Conservation (phyloP, 2,113 vertebrate species). For the Cryptotis parvus region DNA sequence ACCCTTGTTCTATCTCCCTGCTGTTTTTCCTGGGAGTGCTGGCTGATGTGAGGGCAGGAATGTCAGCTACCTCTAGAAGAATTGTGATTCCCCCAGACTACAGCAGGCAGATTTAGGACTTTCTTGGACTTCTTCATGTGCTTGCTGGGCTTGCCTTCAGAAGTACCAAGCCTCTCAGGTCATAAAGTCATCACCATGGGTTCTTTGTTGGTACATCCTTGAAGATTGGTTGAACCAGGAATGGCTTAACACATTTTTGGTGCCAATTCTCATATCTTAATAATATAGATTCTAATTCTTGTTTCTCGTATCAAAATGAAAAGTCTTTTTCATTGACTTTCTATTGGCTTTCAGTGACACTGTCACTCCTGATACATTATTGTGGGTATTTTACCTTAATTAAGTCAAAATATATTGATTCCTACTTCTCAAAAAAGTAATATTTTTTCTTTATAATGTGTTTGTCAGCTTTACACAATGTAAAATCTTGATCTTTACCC, state of each 20-base stretch:
- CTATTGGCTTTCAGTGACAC: too few relatives aligned
- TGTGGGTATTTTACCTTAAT: not conserved
- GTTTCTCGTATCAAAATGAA: not conserved
- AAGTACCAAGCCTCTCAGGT: not conserved
- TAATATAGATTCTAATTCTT: not conserved
- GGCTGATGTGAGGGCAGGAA: not conserved
- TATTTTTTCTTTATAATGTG: not conserved
- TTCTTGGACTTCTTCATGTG: not conserved
- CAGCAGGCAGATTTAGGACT: not conserved
- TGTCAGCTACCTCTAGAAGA: not conserved
- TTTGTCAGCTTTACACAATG: not conserved
- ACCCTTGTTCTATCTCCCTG: not conserved
- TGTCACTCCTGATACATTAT: not conserved
- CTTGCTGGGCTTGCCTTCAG: not conserved
- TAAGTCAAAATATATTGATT: not conserved
- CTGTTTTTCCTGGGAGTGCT: not conserved
- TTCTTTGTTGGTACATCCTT: not conserved
- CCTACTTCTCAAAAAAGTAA: not conserved
- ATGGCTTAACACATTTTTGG: not conserved
- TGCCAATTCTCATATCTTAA: not conserved
- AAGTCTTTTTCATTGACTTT: too few relatives aligned
- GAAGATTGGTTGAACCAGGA: not conserved
- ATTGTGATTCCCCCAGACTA: not conserved
- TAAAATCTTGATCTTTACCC: not conserved
- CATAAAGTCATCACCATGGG: not conserved